Evolutionary conservation across 2,113 vertebrate genomes (phyloP), one percentile per base, ranked within the genome.

Genomic region (Ploceus nigricollis): DNA sequence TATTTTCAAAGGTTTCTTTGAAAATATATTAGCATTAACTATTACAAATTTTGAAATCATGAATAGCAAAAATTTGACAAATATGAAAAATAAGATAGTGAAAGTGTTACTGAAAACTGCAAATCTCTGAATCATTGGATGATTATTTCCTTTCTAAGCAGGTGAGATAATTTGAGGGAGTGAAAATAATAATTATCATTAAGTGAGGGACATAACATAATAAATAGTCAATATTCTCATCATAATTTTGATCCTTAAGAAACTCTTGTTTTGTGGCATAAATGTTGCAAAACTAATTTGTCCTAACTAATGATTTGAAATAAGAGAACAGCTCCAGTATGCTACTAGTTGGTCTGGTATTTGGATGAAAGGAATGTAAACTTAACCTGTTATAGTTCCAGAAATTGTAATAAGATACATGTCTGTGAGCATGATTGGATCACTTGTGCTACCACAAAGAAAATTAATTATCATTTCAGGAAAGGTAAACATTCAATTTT

Each of bases 1-100:
- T 39, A 60, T 60, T 39, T 39, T 27, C 17, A 61, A 39, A 28
- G 35, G 17, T 90, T 90, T 57, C 79, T 96, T 95, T 94, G 90
- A 96, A 94, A 96, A 60, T 81, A 44, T 39, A 81, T 90, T 94
- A 82, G 27, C 58, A 64, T 85, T 82, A 56, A 54, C 50, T 88
- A 24, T 70, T 90, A 80, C 22, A 64, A 83, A 82, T 53, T 37
- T 87, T 27, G 27, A 87, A 45, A 20, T 66, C 5, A 6, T n/a
- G 57, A 93, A 84, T 12, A 89, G 66, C 37, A 93, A 84, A 85
- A 82, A 37, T 53, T 72, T 42, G 7, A 68, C 60, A 92, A 89
- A 83, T 88, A 77, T 28, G 25, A 72, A 84, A 83, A 82, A 51
- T 7, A 31, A 69, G 11, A 51, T 56, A 60, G 22, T 39, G 27